Evolutionary conservation across 2,888 invertebrate species (phyloP), one percentile per base, ranked within the genome.

Genomic region (Pristionchus maxplancki): DNA sequence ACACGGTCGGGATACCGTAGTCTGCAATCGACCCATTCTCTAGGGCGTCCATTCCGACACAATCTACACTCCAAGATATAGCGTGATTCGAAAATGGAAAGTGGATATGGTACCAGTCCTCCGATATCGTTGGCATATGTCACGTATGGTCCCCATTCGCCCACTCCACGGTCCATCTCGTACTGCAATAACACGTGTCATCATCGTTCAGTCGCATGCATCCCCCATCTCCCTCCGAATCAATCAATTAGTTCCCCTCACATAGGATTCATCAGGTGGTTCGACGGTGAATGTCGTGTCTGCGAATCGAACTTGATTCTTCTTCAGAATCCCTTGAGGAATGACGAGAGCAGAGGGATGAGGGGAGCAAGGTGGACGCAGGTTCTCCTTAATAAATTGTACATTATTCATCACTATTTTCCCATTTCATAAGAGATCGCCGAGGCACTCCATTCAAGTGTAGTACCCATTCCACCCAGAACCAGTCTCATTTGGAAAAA

Each of bases 21-120:
- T 1, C 78, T 78, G 78, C 78, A n/a, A 74, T 74, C 78, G 24
- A 78, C 48, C 78, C 24, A 74, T 74, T 40, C n/a, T n/a, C n/a
- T n/a, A n/a, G n/a, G n/a, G n/a, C n/a, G n/a, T n/a, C n/a, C n/a
- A n/a, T n/a, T n/a, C n/a, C n/a, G n/a, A n/a, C n/a, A n/a, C n/a
- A n/a, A n/a, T n/a, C n/a, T n/a, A n/a, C n/a, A n/a, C n/a, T n/a
- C n/a, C n/a, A n/a, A n/a, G n/a, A n/a, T 17, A 74, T 74, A 44
- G 24, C 20, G 20, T 9, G 13, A 9, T 40, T 40, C 15, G 6
- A 24, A 20, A 37, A 31, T 67, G 17, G 34, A 28, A 24, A 64
- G 28, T 31, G 11, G 44, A 78, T 78, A 48, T 17, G 24, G n/a
- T 15, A 11, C n/a, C 40, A 20, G 11, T 20, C 74, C 13, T 0